Percentiles rank a stretch among this genome's conserved stretches.
These are phyloP conservation scores for Chirona hameri DNA, from an alignment of 2,888 invertebrate species.

Conservation along the genomic window DNA sequence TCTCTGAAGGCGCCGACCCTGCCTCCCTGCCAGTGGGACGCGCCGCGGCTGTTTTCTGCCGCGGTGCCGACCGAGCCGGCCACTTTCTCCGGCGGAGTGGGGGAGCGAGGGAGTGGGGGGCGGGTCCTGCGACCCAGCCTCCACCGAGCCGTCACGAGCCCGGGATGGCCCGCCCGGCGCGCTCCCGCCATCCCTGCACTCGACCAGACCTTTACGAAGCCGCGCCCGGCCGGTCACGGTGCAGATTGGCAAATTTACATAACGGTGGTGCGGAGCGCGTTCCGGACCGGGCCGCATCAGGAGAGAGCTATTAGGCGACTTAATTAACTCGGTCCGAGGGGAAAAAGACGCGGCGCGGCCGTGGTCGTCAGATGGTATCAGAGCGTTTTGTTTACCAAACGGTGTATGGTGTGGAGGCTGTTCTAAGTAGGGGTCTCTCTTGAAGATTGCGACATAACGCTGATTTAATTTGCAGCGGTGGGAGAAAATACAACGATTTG, in stretches of 20 bases:
- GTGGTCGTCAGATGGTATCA: background rate
- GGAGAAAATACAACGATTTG: too few relatives aligned
- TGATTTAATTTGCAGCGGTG: too few relatives aligned
- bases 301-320: background rate
- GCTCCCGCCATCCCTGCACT: background rate
- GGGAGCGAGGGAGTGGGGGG: too few relatives aligned
- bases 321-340: background rate
- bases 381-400: background rate
- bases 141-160: background rate
- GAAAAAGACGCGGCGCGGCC: background rate
- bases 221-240: background rate
- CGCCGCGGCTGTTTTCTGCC: too few relatives aligned
- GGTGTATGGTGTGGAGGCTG: too few relatives aligned
- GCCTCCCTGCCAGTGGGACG: too few relatives aligned
- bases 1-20: too few relatives aligned
- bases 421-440: too few relatives aligned
- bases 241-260: slow-evolving; percentile 1
- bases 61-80: background rate
- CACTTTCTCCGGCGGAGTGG: background rate
- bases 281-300: background rate
- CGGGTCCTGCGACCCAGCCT: background rate
- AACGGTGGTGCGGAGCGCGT: background rate
- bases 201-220: background rate
- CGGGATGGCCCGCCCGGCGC: background rate
- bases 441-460: background rate